Base-by-base conservation (phyloP, 2,797 vertebrate species). In the Lepilemur ruficaudatus region DNA sequence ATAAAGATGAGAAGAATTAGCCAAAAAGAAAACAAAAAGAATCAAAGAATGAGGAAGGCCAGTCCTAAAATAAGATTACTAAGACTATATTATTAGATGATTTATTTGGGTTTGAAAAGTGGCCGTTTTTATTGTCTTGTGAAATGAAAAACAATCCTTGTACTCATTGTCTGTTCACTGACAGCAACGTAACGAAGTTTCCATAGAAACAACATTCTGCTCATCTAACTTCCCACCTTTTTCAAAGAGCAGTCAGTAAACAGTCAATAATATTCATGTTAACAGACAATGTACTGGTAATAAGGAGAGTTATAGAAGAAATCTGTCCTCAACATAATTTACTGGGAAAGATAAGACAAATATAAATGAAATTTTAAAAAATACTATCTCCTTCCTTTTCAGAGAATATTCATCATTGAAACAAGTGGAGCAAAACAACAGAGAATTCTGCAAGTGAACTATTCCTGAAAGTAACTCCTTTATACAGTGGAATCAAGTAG, bases 231-330 rank as follows among this genome's bases (percentile, higher is more conserved):
- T 67, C 61, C 50, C 59, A 89, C 35, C 63, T 91, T 88, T 79
- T 92, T 83, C 75, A 96, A 93, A 94, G 5, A 95, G 41, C 43
- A 94, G 46, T 92, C 78, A 95, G 55, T 93, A 91, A 94, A 86
- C 12, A 50, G 55, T 94, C 93, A 96, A 59, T 83, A 94, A 61
- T 70, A 88, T 59, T 93, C 55, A 48, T 95, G 73, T 94, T 93
- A 92, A 95, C 78, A 93, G 75, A 63, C 52, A 96, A 93, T 81
- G 59, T 89, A 63, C 65, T 84, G 65, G 41, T 87, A 69, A 92
- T 89, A 79, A 89, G 83, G 32, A 59, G 25, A 85, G 5, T 88
- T 86, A 67, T n/a, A 85, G 63, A 32, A 95, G 91, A 79, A 96
- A 93, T 67, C 28, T 70, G 18, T 85, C 52, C 3, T 89, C 69